phyloP scores from a whole-genome alignment of 2,113 vertebrate genomes.

The Oophaga pumilio region DNA sequence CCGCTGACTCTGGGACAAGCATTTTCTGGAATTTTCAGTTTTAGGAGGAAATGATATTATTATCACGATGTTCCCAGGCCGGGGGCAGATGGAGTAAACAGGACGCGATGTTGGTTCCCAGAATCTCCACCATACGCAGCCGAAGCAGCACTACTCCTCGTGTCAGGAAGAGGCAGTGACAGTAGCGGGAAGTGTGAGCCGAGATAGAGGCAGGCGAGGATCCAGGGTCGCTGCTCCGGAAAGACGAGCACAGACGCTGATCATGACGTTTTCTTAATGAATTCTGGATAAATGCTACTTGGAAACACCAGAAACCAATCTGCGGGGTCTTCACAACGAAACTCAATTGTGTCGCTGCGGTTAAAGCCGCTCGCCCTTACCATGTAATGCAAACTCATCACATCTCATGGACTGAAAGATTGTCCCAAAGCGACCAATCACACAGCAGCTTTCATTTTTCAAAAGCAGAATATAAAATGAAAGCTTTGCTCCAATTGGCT shows the following conservation, averaged over 20 bases:
- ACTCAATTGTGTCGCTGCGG: no score
- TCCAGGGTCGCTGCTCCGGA: background rate
- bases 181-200: background rate
- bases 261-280: background rate
- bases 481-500: no score
- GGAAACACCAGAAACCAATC: background rate
- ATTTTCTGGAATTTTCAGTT: background rate
- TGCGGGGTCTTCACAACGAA: background rate
- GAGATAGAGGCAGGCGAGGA: background rate
- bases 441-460: no score
- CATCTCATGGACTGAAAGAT: no score
- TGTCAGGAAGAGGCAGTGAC: constrained; percentile 15
- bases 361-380: no score
- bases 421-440: no score
- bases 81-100: constrained; percentile 5
- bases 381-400: no score
- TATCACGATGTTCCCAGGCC: background rate
- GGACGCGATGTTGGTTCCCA: background rate
- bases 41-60: background rate
- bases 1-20: background rate
- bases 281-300: background rate
- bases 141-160: background rate
- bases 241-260: background rate
- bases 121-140: background rate
- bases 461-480: no score